These are phyloP conservation scores for Drosophila lacertosa DNA, from an alignment of 1,140 invertebrate genomes.

Conservation along the genomic window DNA sequence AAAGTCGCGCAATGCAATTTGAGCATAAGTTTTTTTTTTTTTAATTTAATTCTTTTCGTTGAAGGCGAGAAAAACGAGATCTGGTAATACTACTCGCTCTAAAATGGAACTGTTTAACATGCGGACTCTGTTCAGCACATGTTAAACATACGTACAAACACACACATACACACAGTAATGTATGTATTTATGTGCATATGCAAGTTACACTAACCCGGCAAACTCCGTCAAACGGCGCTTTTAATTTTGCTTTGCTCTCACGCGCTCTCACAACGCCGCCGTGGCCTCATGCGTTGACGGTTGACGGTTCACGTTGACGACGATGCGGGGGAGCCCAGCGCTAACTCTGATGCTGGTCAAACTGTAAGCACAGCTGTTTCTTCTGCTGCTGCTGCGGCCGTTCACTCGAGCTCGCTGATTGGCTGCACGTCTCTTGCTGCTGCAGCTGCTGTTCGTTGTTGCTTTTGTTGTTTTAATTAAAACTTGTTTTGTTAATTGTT, in stretches of 20 bases:
- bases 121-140: constrained; percentile 24
- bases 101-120: constrained; percentile 17
- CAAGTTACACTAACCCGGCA: constrained; percentile 66
- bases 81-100: constrained; percentile 39
- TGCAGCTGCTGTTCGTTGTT: constrained; percentile 27
- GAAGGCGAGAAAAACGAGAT: constrained; percentile 2
- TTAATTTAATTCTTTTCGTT: neutral
- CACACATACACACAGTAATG: neutral
- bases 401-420: constrained; percentile 53
- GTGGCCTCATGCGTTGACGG: constrained; percentile 59
- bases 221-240: constrained; percentile 57
- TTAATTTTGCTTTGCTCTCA: constrained; percentile 30
- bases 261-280: constrained; percentile 1
- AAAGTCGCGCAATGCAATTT: constrained; percentile 37
- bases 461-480: constrained; percentile 46
- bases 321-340: constrained; percentile 45
- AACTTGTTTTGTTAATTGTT: constrained; percentile 63
- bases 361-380: constrained; percentile 62
- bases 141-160: constrained; percentile 4
- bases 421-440: constrained; percentile 22
- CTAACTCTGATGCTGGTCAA: constrained; percentile 36
- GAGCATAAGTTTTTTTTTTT: constrained; percentile 10
- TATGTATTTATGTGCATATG: constrained; percentile 4
- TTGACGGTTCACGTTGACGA: no score
- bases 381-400: constrained; percentile 44